These are phyloP conservation scores for Crax fasciolata DNA, from an alignment of 2,797 vertebrate species.

Conservation along the genomic window DNA sequence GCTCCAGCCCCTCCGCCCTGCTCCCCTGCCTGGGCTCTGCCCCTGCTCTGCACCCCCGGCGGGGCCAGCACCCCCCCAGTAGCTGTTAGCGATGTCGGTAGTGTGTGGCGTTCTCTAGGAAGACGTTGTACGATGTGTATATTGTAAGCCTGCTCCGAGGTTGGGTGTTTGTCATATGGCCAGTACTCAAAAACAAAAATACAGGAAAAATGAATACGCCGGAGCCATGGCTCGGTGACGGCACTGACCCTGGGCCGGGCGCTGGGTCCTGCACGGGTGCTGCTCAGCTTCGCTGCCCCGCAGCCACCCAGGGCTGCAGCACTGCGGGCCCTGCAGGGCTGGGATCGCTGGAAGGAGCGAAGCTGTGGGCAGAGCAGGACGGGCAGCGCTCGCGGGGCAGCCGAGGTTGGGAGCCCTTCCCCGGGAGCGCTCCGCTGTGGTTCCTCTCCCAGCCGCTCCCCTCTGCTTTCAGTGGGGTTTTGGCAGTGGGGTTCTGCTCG, in stretches of 20 bases:
- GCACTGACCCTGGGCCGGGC: neutral
- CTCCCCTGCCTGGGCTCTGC: fast-evolving
- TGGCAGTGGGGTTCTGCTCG: neutral
- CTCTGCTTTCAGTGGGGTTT: neutral
- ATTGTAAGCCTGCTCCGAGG: neutral
- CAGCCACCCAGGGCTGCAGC: no score
- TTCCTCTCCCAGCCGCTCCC: neutral
- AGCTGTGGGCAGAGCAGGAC: no score
- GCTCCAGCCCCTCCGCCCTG: fast-evolving
- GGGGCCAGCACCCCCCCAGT: neutral
- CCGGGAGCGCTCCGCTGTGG: neutral
- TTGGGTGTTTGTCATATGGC: slow-evolving; percentile 5
- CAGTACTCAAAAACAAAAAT: slow-evolving; percentile 19
- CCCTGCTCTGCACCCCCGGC: neutral
- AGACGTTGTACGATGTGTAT: neutral
- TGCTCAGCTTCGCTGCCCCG: no score
- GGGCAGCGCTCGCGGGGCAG: no score
- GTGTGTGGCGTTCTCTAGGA: neutral
- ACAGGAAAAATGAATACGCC: neutral
- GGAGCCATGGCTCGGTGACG: neutral
- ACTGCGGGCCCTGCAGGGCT: no score
- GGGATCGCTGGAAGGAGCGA: no score
- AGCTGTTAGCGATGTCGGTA: neutral
- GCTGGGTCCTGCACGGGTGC: neutral
- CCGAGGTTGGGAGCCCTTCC: no score